Conservation (phyloP, 2,113 vertebrate genomes). For the Heterocephalus glaber region DNA sequence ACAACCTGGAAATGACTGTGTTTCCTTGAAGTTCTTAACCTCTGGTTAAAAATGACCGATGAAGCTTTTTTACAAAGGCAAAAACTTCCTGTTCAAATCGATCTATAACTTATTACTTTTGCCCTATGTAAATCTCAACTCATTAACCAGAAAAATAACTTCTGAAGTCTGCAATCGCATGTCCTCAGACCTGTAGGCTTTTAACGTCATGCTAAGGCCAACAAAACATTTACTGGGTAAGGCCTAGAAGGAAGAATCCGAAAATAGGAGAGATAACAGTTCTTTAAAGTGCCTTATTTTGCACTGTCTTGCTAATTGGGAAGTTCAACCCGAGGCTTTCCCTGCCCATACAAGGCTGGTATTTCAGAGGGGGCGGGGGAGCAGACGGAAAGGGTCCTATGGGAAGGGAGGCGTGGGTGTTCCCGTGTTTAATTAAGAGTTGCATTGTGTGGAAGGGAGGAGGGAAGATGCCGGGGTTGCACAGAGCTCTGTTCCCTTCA, state of each 20-base stretch:
- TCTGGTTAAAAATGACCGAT: conserved; percentile 31
- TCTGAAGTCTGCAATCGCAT: conserved; percentile 1
- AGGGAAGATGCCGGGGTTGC: conserved; percentile 54
- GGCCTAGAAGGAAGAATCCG: conserved; percentile 60
- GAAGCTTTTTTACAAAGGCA: not conserved
- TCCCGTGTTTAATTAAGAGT: conserved; percentile 75
- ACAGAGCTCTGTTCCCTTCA: conserved; percentile 53
- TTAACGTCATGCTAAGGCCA: conserved; percentile 50
- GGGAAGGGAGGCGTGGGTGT: conserved; percentile 75
- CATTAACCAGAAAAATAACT: conserved; percentile 37
- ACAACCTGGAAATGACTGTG: conserved; percentile 15
- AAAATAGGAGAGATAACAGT: conserved; percentile 53
- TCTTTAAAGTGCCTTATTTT: conserved; percentile 62
- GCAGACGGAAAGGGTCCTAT: conserved; percentile 75
- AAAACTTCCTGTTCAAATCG: not conserved
- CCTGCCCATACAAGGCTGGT: conserved; percentile 61
- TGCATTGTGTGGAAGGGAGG: conserved; percentile 74
- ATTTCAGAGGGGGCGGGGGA: conserved; percentile 51
- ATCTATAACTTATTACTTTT: conserved; percentile 49
- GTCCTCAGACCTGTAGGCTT: conserved; percentile 13
- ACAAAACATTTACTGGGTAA: conserved; percentile 50
- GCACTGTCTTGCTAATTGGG: conserved; percentile 69
- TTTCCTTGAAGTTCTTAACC: conserved; percentile 19
- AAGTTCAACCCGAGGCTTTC: conserved; percentile 72
- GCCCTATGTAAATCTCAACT: conserved; percentile 21